phyloP scores from a whole-genome alignment of 2,113 vertebrate genomes.

The Phasianus colchicus region DNA sequence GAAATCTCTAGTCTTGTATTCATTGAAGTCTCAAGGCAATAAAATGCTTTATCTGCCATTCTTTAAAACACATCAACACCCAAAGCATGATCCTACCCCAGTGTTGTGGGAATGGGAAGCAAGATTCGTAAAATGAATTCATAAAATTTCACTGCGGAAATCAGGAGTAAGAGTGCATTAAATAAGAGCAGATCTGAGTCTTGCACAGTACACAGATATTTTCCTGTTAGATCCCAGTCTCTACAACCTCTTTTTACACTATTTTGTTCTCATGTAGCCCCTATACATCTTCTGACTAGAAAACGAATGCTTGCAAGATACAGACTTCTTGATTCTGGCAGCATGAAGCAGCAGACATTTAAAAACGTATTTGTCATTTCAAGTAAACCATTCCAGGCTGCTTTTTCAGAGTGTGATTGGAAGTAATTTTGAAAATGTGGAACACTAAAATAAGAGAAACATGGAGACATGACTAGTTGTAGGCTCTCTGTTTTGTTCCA shows the following conservation, averaged over 20 bases:
- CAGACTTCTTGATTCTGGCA: not conserved
- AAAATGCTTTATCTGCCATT: not conserved
- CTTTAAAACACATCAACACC: not conserved
- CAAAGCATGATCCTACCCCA: not conserved
- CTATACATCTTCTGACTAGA: not conserved
- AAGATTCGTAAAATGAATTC: not conserved
- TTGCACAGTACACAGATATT: not conserved
- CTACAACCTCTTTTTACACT: not conserved
- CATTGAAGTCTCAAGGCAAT: not conserved
- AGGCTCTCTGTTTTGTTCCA: not conserved
- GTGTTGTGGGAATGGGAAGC: not conserved
- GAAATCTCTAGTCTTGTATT: not conserved
- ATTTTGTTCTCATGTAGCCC: not conserved
- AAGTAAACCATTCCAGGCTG: slow-evolving; percentile 11
- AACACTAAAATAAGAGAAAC: slow-evolving; percentile 8
- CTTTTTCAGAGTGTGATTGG: slow-evolving; percentile 4
- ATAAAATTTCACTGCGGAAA: slow-evolving; percentile 12
- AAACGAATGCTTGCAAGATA: slow-evolving; percentile 23
- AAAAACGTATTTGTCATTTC: not conserved
- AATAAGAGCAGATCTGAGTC: not conserved
- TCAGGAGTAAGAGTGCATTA: slow-evolving; percentile 4
- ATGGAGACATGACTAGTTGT: not conserved
- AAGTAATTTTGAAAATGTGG: slow-evolving; percentile 12
- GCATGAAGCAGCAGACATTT: slow-evolving; percentile 23
- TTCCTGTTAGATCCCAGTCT: not conserved